phyloP scores from a whole-genome alignment of 2,888 invertebrate genomes.

The Holacanthella duospinosa region DNA sequence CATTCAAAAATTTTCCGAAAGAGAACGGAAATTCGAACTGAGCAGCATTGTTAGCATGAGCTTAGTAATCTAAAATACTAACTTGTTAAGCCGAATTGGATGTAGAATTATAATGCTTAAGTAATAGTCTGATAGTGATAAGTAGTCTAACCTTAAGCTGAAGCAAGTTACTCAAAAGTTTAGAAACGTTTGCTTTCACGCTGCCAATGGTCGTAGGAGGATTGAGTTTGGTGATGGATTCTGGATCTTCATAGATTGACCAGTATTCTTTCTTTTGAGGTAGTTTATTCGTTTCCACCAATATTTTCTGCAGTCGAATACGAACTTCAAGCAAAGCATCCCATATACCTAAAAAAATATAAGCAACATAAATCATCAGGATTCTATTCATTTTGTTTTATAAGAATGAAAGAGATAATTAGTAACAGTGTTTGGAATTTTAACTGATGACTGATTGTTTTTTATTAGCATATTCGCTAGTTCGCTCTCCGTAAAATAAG shows the following conservation, averaged over 20 bases:
- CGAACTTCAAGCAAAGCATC: slow-evolving; percentile 74
- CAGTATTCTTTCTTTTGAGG: slow-evolving; percentile 53
- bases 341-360: slow-evolving; percentile 47
- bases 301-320: slow-evolving; percentile 74
- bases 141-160: slow-evolving; percentile 48
- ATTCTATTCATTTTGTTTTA: not conserved
- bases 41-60: too few species aligned
- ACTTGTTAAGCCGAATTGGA: not conserved
- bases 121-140: not conserved
- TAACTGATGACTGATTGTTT: too few species aligned
- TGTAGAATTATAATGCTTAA: not conserved
- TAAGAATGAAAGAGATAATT: too few species aligned
- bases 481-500: too few species aligned
- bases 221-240: too few species aligned
- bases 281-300: slow-evolving; percentile 64
- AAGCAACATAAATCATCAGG: not conserved
- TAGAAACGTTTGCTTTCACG: slow-evolving; percentile 49
- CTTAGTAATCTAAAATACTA: too few species aligned
- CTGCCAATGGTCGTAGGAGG: slow-evolving; percentile 48
- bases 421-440: too few species aligned
- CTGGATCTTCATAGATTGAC: slow-evolving; percentile 41
- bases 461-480: too few species aligned
- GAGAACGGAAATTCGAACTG: too few species aligned
- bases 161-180: slow-evolving; percentile 49
- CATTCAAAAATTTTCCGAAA: not conserved